These are phyloP conservation scores for Trachelus tabidus DNA, from an alignment of 2,888 invertebrate species.

Conservation along the genomic window DNA sequence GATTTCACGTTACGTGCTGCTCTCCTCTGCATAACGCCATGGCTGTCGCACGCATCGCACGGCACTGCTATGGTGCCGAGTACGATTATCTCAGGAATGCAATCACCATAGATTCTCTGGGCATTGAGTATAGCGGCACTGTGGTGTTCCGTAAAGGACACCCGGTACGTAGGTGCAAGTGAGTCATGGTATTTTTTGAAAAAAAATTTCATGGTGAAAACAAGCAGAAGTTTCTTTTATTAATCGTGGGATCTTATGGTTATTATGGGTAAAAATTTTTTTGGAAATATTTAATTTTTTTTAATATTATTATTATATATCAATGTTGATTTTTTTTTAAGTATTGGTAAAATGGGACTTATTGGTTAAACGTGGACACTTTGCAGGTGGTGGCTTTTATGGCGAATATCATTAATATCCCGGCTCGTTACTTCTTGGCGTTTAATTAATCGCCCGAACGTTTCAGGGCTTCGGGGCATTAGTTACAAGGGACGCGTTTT, in stretches of 20 bases:
- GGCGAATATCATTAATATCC: not conserved
- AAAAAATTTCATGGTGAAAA: not conserved
- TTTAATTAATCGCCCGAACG: not conserved
- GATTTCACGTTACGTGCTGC: not conserved
- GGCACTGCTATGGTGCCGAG: constrained; percentile 24
- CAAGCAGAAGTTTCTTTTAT: not conserved
- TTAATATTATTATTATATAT: too few species aligned
- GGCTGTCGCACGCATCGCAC: constrained; percentile 30
- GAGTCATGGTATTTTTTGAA: not conserved
- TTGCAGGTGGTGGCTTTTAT: not conserved
- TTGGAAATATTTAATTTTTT: too few species aligned
- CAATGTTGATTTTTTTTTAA: not conserved
- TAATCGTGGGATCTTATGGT: too few species aligned
- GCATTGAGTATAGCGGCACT: not conserved
- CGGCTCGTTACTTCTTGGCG: not conserved
- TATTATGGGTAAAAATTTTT: too few species aligned
- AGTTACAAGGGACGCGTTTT: not conserved
- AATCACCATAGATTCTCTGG: constrained; percentile 28
- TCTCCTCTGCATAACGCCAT: constrained; percentile 11
- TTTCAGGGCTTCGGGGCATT: not conserved
- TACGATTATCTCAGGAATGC: constrained; percentile 42
- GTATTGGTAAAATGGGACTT: not conserved
- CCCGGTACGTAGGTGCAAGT: not conserved
- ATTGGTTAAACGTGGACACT: not conserved
- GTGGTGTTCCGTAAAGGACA: not conserved